Percentiles rank a stretch among this genome's conserved stretches.
Conservation (phyloP, 2,888 invertebrate species). For the Oscheius sp. region DNA sequence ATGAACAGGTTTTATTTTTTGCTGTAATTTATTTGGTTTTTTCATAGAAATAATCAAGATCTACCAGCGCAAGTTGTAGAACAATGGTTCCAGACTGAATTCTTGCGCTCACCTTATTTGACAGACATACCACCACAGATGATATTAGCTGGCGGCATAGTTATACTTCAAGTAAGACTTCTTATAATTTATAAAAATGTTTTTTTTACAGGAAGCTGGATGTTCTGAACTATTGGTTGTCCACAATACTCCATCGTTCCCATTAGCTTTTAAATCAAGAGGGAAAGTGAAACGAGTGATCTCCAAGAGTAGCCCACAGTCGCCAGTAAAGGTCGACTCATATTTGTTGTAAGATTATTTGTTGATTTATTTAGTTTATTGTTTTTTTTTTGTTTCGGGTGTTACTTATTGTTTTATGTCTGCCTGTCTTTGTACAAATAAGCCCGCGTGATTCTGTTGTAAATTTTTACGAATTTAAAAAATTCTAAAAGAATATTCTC, state of each 20-base stretch:
- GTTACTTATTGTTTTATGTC: not conserved
- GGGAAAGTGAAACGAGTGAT: not conserved
- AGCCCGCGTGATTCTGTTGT: not conserved
- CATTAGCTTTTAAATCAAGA: slow-evolving; percentile 53
- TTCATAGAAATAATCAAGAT: slow-evolving; percentile 1
- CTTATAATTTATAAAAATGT: too few relatives aligned
- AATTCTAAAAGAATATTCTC: not conserved
- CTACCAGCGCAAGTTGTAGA: slow-evolving; percentile 18
- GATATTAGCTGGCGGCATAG: slow-evolving; percentile 25
- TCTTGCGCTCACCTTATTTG: slow-evolving; percentile 10
- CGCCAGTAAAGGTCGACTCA: slow-evolving; percentile 9
- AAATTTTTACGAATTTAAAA: slow-evolving; percentile 1
- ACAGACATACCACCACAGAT: not conserved
- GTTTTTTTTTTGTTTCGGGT: not conserved
- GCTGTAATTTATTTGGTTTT: not conserved
- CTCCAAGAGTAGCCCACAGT: not conserved
- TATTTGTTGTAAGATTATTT: slow-evolving; percentile 10
- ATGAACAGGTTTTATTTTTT: slow-evolving; percentile 29
- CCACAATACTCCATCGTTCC: slow-evolving; percentile 64
- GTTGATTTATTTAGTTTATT: slow-evolving; percentile 4
- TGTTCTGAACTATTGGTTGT: slow-evolving; percentile 61
- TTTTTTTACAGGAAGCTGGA: slow-evolving; percentile 29
- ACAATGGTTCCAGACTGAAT: slow-evolving; percentile 18
- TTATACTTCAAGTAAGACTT: slow-evolving; percentile 22
- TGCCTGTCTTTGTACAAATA: too few relatives aligned